Evolutionary conservation across 2,888 invertebrate species (phyloP), one percentile per base, ranked within the genome.

Genomic region (Apotomis betuletana): DNA sequence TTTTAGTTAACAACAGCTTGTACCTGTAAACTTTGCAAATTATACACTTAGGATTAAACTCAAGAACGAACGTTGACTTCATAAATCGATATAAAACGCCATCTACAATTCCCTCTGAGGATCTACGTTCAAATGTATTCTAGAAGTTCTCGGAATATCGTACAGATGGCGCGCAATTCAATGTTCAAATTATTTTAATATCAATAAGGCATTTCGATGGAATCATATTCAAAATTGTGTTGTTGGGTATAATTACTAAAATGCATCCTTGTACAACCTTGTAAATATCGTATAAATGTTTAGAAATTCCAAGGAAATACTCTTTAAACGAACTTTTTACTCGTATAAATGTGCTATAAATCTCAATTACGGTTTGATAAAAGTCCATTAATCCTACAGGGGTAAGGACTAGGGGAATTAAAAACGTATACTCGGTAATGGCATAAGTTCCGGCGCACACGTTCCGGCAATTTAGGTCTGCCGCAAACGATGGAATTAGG

Each of bases 341-440:
- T 41, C 41, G 41, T 55, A 63, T 46, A 46, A 44, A 49, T 27
- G 61, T 13, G 44, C 67, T 61, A 61, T 71, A 71, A 71, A 71
- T 67, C 67, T 57, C 61, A 67, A 62, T 71, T 62, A 67, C 10
- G 64, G 67, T 67, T 67, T 71, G 67, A 72, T 68, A 68, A 72
- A 61, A 68, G 58, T 63, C 68, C 68, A 72, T 72, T 68, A 63
- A 68, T 59, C 62, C 67, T 49, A 46, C 67, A 57, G 58, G 72
- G 68, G 67, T 38, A 58, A 65, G 64, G 52, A 49, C 60, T 54
- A 12, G 49, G 67, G 51, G 72, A 72, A 72, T 72, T 72, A 72
- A 72, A 72, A 72, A 68, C 72, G 68, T 68, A 72, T 72, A 58
- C 58, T 68, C 58, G 54, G 58, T 68, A 72, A 72, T 68, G 67